Evolutionary conservation across 1,140 invertebrate species (phyloP).

Genomic region (Zaprionus camerounensis): DNA sequence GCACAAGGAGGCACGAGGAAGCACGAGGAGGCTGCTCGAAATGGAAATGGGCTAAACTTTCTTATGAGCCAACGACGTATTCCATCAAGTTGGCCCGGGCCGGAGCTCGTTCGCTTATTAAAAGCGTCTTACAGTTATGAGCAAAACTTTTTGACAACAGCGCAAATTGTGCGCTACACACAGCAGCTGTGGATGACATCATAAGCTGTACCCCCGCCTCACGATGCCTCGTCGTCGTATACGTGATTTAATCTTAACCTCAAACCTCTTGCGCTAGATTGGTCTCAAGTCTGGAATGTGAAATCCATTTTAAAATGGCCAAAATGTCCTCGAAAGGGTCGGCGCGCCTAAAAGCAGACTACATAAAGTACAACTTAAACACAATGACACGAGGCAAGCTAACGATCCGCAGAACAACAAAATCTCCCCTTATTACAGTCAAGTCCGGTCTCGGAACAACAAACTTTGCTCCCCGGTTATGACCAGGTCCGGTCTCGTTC

Average conservation of each 20-base stretch:
- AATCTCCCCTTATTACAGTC: too few relatives aligned
- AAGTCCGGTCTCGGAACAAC: not conserved
- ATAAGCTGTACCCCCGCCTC: not conserved
- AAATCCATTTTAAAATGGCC: constrained; percentile 28
- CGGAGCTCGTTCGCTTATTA: constrained; percentile 34
- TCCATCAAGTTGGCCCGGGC: constrained; percentile 22
- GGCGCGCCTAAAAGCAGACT: constrained; percentile 12
- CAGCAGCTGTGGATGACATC: constrained; percentile 40
- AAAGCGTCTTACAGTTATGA: constrained; percentile 49
- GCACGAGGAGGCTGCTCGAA: not conserved
- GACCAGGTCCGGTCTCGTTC: not conserved
- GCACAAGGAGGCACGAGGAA: not conserved
- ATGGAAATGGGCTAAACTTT: constrained; percentile 7
- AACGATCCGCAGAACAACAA: not conserved
- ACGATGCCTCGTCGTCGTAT: not conserved
- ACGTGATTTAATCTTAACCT: not conserved
- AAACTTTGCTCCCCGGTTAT: not conserved
- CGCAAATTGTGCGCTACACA: constrained; percentile 25
- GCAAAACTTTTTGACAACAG: constrained; percentile 28
- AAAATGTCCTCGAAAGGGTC: not conserved
- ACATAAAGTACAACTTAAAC: constrained; percentile 48
- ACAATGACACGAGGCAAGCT: constrained; percentile 3
- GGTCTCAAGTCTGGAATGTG: constrained; percentile 20
- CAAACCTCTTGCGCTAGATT: not conserved
- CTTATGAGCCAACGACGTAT: constrained; percentile 18